These are phyloP conservation scores for Sinocyclocheilus anophthalmus DNA, from an alignment of 2,113 vertebrate species.

Conservation along the genomic window DNA sequence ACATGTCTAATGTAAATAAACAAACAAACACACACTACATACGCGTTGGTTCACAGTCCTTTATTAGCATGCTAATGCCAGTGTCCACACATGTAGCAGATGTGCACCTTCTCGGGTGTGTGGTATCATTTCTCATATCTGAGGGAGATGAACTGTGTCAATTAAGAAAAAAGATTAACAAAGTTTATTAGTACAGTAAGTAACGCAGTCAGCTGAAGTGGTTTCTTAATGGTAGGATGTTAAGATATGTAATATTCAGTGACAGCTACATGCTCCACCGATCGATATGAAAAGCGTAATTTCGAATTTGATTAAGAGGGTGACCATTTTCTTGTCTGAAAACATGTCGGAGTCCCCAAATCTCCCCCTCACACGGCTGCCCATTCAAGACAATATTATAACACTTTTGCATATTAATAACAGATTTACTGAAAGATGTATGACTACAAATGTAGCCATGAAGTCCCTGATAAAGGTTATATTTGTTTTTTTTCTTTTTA, in stretches of 20 bases:
- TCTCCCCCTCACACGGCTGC: slow-evolving; percentile 45
- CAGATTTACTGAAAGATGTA: slow-evolving; percentile 56
- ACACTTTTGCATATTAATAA: slow-evolving; percentile 60
- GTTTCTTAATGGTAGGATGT: slow-evolving; percentile 41
- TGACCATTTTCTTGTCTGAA: slow-evolving; percentile 53
- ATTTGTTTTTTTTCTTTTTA: too few relatives aligned
- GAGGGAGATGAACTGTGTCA: slow-evolving; percentile 33
- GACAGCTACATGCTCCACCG: slow-evolving; percentile 35
- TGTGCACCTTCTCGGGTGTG: not conserved
- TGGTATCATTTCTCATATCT: slow-evolving; percentile 43
- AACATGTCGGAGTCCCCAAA: slow-evolving; percentile 56
- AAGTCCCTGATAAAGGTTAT: slow-evolving; percentile 43
- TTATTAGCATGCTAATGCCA: not conserved
- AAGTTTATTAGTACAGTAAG: slow-evolving; percentile 44
- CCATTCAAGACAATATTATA: slow-evolving; percentile 57
- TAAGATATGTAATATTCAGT: slow-evolving; percentile 42
- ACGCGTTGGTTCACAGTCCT: not conserved
- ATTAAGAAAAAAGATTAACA: slow-evolving; percentile 53
- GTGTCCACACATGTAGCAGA: not conserved
- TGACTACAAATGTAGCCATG: slow-evolving; percentile 33
- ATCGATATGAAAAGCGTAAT: slow-evolving; percentile 53
- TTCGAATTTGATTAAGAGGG: slow-evolving; percentile 51
- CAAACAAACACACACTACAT: not conserved
- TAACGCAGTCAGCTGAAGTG: slow-evolving; percentile 46
- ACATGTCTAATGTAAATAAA: not conserved